Percentiles rank a stretch among this genome's conserved stretches.
phyloP scores from a whole-genome alignment of 2,113 vertebrate species.

The Todiramphus chloris region DNA sequence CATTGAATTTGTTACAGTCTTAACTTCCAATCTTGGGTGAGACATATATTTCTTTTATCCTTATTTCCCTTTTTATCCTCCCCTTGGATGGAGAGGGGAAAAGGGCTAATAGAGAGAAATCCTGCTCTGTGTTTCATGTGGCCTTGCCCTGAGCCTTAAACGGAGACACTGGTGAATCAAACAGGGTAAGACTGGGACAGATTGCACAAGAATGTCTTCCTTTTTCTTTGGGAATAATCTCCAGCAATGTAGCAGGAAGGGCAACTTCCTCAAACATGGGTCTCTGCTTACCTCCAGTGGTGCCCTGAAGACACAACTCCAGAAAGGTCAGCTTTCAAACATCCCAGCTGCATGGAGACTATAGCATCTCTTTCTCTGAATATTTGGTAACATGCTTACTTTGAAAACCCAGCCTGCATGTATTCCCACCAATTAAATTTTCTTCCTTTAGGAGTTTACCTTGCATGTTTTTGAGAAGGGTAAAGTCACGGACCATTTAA shows the following conservation, averaged over 20 bases:
- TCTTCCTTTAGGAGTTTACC: neutral
- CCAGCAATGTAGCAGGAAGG: neutral
- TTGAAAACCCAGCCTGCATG: neutral
- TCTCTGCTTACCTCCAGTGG: neutral
- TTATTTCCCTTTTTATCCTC: too few species aligned
- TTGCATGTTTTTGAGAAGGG: neutral
- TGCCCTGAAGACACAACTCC: neutral
- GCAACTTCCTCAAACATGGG: neutral
- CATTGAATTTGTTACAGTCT: too few species aligned
- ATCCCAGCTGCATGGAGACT: neutral
- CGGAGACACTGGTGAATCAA: neutral
- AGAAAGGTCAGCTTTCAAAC: neutral
- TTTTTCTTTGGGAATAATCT: neutral
- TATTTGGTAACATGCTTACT: neutral
- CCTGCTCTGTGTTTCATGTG: too few species aligned
- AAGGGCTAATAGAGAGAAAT: too few species aligned
- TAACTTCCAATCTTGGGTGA: too few species aligned
- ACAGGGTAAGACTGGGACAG: neutral
- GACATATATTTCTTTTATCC: too few species aligned
- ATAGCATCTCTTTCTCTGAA: neutral
- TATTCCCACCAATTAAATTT: neutral
- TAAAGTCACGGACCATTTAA: neutral
- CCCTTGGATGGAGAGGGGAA: too few species aligned
- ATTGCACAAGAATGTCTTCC: neutral
- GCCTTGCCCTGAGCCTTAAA: too few species aligned